Base-by-base conservation (phyloP, 2,888 invertebrate species). In the Stenichneumon culpator region DNA sequence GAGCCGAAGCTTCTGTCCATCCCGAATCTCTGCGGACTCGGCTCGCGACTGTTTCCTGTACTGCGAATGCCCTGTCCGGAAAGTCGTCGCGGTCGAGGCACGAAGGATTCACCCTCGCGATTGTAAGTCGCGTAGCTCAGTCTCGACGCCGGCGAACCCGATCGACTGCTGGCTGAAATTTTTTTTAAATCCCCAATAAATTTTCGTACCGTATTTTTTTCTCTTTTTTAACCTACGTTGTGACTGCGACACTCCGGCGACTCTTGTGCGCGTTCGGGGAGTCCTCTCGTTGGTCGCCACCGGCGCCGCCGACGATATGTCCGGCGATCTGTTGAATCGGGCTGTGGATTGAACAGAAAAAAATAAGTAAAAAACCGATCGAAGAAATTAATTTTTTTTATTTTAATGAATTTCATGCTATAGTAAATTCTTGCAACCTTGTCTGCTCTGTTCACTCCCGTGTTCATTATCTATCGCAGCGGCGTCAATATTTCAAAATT, bases 101-200 rank as follows among this genome's bases (percentile, higher is more conserved):
- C 88, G 67, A 92, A 87, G 79, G 75, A 95, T 94, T 92, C 95
- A 91, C 95, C 93, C 92, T 91, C 95, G 78, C 95, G 95, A 87
- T 95, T 94, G 89, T 96, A 96, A 28, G 96, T 97, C 81, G 96
- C 95, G 92, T 97, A 97, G 81, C 96, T 96, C 87, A 97, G 94
- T 86, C 98, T 96, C 0, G 98, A 98, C 80, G 98, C 98, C 0
- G 99, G 99, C 0, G 99, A 99, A 74, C 98, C 98, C 4, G 98
- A 98, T 57, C 99, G 95, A 89, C 99, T 99, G 69, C 98, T 97
- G 7, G 99, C 98, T 98, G 44, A 44, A 44, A 44, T 3, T 3
- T 44, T 44, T 39, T 44, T 44, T 14, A 44, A 44, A 14, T 3
- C 2, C 3, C 5, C 14, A 44, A 44, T 14, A 44, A 3, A 44